Conservation (phyloP, 2,113 vertebrate genomes). For the Barbus barbus region DNA sequence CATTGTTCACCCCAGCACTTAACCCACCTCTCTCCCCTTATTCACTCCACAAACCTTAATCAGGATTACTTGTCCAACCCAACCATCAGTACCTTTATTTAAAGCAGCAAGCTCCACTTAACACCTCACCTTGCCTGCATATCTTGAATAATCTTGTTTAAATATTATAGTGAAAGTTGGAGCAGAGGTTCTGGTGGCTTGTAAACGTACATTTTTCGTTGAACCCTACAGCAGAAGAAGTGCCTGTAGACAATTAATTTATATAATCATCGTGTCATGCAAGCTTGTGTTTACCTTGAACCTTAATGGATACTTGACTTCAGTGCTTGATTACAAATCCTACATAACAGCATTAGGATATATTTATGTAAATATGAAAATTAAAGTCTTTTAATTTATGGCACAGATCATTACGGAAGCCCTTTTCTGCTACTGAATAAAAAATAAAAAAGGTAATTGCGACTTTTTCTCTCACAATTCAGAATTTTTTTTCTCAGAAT, state of each 20-base stretch:
- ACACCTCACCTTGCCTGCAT: conserved; percentile 10
- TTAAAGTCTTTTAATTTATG: neutral
- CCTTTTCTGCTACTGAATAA: too few species aligned
- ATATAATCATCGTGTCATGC: neutral
- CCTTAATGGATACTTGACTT: neutral
- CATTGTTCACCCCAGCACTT: conserved; percentile 23
- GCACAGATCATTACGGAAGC: neutral
- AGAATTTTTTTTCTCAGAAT: too few species aligned
- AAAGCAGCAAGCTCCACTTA: neutral
- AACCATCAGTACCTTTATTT: neutral
- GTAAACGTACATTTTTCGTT: neutral
- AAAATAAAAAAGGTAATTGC: too few species aligned
- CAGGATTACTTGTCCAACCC: neutral
- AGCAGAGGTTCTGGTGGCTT: neutral
- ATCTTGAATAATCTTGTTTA: neutral
- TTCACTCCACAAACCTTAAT: conserved; percentile 8
- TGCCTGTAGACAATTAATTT: neutral
- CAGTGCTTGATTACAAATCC: neutral
- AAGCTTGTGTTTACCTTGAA: neutral
- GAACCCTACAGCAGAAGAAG: neutral
- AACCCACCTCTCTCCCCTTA: conserved; percentile 11
- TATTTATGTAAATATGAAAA: neutral
- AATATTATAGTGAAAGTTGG: neutral
- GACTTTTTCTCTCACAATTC: too few species aligned
- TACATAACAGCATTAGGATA: neutral